Conservation (phyloP, 2,113 vertebrate genomes). For the Procavia capensis region DNA sequence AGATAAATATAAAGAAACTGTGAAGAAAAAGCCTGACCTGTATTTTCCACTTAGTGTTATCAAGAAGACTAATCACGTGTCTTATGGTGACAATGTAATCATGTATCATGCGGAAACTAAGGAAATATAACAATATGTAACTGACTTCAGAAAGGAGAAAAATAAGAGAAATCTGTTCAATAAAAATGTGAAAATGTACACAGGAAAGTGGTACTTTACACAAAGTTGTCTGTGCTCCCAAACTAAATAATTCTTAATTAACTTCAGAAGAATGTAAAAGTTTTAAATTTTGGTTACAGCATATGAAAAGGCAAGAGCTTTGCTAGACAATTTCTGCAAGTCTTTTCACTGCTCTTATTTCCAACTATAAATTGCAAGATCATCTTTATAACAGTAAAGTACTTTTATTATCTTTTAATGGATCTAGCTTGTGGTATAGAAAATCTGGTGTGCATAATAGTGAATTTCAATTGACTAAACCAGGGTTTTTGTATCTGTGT, state of each 20-base stretch:
- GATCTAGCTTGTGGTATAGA: conserved; percentile 3
- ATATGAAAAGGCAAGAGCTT: conserved; percentile 8
- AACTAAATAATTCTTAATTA: neutral
- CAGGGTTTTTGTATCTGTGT: conserved; percentile 6
- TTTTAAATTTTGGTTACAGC: neutral
- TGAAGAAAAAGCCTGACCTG: neutral
- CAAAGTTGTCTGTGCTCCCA: neutral
- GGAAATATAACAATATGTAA: neutral
- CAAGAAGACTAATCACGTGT: neutral
- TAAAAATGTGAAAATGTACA: neutral
- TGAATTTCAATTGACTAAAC: neutral
- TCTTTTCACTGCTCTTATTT: conserved; percentile 2
- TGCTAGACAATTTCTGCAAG: neutral
- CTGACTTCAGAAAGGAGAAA: neutral
- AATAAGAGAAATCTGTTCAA: neutral
- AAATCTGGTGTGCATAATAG: neutral
- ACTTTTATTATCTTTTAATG: conserved; percentile 60
- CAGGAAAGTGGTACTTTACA: neutral
- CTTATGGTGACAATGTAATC: neutral
- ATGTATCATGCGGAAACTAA: neutral
- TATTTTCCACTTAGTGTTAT: neutral
- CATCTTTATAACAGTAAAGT: conserved; percentile 6
- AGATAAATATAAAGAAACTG: neutral
- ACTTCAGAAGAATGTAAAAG: neutral
- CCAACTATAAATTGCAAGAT: neutral